Conservation (phyloP, 2,888 invertebrate species). For the Luffia ferchaultella region DNA sequence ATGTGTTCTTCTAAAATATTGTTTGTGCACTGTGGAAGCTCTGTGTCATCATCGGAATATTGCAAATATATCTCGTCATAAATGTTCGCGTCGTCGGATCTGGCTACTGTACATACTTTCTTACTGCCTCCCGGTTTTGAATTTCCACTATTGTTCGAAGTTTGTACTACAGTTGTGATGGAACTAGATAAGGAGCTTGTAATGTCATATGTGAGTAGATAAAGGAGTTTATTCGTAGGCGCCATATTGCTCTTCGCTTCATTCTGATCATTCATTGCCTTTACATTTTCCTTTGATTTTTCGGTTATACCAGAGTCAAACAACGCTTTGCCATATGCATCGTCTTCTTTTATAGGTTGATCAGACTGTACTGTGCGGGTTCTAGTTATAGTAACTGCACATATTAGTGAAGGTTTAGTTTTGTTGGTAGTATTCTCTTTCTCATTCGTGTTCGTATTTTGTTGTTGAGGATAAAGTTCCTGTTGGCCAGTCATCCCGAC, state of each 20-base stretch:
- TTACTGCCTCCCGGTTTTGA: slow-evolving; percentile 63
- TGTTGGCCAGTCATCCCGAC: slow-evolving; percentile 47
- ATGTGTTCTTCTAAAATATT: slow-evolving; percentile 53
- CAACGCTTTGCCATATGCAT: slow-evolving; percentile 41
- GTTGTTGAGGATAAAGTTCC: slow-evolving; percentile 41
- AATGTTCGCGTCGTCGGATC: slow-evolving; percentile 43
- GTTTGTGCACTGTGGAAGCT: slow-evolving; percentile 55
- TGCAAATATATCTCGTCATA: slow-evolving; percentile 62
- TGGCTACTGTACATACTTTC: slow-evolving; percentile 46
- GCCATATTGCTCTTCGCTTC: slow-evolving; percentile 67
- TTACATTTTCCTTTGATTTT: slow-evolving; percentile 57
- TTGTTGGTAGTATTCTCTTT: slow-evolving; percentile 37
- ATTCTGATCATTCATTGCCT: slow-evolving; percentile 81
- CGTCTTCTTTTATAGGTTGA: slow-evolving; percentile 39
- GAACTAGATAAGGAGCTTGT: slow-evolving; percentile 65
- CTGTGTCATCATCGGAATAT: slow-evolving; percentile 68
- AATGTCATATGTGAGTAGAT: slow-evolving; percentile 75
- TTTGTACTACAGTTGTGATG: slow-evolving; percentile 47
- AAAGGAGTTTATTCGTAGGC: slow-evolving; percentile 53
- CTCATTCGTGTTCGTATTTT: slow-evolving; percentile 32
- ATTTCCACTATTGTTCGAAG: slow-evolving; percentile 49
- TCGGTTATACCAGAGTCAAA: slow-evolving; percentile 43
- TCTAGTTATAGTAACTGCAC: slow-evolving; percentile 44
- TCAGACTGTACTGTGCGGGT: slow-evolving; percentile 31
- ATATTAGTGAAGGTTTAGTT: slow-evolving; percentile 47